These are phyloP conservation scores for Tribolium freemani DNA, from an alignment of 2,888 invertebrate genomes.

Conservation along the genomic window DNA sequence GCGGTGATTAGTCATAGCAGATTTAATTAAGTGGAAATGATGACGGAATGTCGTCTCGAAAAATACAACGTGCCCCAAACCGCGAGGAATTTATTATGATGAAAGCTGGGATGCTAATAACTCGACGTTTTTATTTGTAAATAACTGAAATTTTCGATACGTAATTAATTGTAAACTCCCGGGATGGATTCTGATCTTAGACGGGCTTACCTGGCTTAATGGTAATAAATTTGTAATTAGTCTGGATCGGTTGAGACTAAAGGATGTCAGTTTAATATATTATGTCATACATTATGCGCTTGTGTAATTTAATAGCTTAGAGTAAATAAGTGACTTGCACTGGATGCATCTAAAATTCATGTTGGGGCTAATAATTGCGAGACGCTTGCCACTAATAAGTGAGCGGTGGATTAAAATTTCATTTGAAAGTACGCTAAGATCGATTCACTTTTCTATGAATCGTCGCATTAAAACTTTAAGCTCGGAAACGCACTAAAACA, in stretches of 20 bases:
- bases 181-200: neutral
- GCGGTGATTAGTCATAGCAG: conserved; percentile 21
- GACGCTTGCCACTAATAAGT: neutral
- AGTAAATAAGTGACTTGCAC: conserved; percentile 14
- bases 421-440: neutral
- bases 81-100: neutral
- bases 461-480: neutral
- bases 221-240: conserved; percentile 20
- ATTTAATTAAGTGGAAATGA: conserved; percentile 34
- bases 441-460: neutral
- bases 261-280: conserved; percentile 5
- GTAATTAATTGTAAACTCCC: neutral
- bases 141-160: too few species aligned
- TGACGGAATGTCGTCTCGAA: conserved; percentile 1
- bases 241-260: neutral
- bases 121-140: too few species aligned
- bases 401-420: neutral
- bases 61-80: neutral
- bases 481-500: conserved; percentile 1
- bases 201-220: neutral
- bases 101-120: neutral
- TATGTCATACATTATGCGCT: conserved; percentile 9
- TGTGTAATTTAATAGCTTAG: conserved; percentile 7
- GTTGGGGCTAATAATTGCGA: neutral
- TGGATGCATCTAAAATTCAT: conserved; percentile 16